Conservation (phyloP, 1,140 invertebrate genomes). For the Diorhabda carinulata region DNA sequence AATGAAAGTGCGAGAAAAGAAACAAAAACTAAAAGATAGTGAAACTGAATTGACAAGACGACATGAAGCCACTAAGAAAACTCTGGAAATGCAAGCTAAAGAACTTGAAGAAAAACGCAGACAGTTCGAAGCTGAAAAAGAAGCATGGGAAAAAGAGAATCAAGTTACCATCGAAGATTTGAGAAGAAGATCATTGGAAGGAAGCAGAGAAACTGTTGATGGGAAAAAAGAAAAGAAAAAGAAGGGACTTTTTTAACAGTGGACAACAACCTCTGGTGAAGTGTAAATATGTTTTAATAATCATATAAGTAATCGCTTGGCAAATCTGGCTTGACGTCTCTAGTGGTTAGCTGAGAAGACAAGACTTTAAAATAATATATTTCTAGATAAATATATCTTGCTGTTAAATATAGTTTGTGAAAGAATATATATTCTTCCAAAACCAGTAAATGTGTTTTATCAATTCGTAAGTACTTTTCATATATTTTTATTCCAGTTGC, state of each 20-base stretch:
- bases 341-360: constrained; percentile 1
- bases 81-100: constrained; percentile 80
- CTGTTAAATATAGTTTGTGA: constrained; percentile 1
- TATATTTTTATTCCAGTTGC: neutral
- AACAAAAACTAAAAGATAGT: constrained; percentile 88
- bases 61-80: constrained; percentile 59
- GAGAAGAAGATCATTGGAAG: constrained; percentile 76
- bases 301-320: neutral
- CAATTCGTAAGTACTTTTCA: neutral
- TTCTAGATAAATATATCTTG: neutral
- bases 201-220: constrained; percentile 69
- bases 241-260: constrained; percentile 45
- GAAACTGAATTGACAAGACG: constrained; percentile 73
- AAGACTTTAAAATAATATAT: constrained; percentile 3
- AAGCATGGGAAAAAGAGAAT: constrained; percentile 85
- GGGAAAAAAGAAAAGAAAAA: constrained; percentile 47
- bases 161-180: constrained; percentile 83
- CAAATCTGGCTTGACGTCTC: neutral
- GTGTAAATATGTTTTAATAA: constrained; percentile 7
- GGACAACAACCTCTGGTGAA: constrained; percentile 26
- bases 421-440: neutral
- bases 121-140: constrained; percentile 81
- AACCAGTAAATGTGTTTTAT: neutral
- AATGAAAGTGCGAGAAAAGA: constrained; percentile 88
- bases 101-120: constrained; percentile 87